Conservation (phyloP, 2,113 vertebrate genomes). For the Perccottus glenii region DNA sequence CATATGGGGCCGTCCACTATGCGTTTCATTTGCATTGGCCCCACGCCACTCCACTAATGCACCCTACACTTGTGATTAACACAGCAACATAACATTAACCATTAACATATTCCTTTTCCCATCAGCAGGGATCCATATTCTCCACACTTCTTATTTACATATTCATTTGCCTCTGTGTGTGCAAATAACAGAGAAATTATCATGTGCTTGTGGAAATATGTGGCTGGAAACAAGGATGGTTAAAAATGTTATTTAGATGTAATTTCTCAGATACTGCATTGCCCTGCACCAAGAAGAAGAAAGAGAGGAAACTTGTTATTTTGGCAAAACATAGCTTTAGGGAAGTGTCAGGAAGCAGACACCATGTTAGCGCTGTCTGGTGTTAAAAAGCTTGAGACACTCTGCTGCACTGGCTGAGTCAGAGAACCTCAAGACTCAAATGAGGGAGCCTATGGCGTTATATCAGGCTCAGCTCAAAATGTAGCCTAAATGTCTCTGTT, state of each 20-base stretch:
- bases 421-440: slow-evolving; percentile 65
- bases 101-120: slow-evolving; percentile 60
- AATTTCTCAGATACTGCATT: slow-evolving; percentile 41
- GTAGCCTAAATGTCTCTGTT: too few species aligned
- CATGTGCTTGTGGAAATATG: slow-evolving; percentile 47
- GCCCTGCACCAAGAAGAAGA: slow-evolving; percentile 18
- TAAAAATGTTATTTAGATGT: slow-evolving; percentile 57
- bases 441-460: slow-evolving; percentile 45
- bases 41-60: slow-evolving; percentile 44
- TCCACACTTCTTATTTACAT: slow-evolving; percentile 65
- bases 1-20: slow-evolving; percentile 12
- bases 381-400: slow-evolving; percentile 52
- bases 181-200: slow-evolving; percentile 62
- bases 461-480: too few species aligned
- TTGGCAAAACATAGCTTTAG: slow-evolving; percentile 47
- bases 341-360: slow-evolving; percentile 62
- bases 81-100: slow-evolving; percentile 38
- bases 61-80: slow-evolving; percentile 56
- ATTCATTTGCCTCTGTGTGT: slow-evolving; percentile 65
- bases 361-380: slow-evolving; percentile 55
- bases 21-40: slow-evolving; percentile 38
- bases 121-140: slow-evolving; percentile 57
- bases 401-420: slow-evolving; percentile 75
- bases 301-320: too few species aligned
- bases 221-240: slow-evolving; percentile 59